Conservation (phyloP, 2,797 vertebrate genomes). For the Euphonia xanthogaster region DNA sequence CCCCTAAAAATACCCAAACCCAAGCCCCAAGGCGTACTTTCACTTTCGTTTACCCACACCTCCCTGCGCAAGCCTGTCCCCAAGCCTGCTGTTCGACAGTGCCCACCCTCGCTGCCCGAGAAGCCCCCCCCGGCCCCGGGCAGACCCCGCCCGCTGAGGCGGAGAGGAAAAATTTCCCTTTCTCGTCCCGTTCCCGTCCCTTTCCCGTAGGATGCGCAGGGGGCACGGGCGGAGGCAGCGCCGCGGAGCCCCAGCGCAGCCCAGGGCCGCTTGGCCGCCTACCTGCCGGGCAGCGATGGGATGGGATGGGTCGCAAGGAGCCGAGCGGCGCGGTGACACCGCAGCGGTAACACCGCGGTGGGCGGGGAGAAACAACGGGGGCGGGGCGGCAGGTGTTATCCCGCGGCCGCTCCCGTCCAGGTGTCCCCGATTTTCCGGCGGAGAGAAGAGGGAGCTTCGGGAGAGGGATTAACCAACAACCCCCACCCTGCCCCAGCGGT, state of each 20-base stretch:
- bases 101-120: too few relatives aligned
- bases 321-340: background rate
- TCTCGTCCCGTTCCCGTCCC: too few relatives aligned
- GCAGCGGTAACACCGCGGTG: background rate
- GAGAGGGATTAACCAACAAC: too few relatives aligned
- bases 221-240: accelerated
- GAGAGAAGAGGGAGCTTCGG: too few relatives aligned
- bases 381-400: background rate
- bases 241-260: background rate
- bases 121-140: background rate
- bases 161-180: accelerated
- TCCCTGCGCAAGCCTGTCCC: accelerated
- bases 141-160: background rate
- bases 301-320: background rate
- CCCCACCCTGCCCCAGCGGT: too few relatives aligned
- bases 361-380: too few relatives aligned
- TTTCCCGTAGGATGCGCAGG: accelerated
- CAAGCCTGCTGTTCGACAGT: accelerated
- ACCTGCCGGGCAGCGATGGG: background rate
- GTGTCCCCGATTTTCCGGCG: background rate
- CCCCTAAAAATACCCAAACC: accelerated
- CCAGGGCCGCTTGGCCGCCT: background rate
- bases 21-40: accelerated
- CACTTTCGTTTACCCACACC: background rate
- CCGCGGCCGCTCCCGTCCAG: background rate